Evolutionary conservation across 2,888 invertebrate species (phyloP).

Genomic region (Drosophila borealis): DNA sequence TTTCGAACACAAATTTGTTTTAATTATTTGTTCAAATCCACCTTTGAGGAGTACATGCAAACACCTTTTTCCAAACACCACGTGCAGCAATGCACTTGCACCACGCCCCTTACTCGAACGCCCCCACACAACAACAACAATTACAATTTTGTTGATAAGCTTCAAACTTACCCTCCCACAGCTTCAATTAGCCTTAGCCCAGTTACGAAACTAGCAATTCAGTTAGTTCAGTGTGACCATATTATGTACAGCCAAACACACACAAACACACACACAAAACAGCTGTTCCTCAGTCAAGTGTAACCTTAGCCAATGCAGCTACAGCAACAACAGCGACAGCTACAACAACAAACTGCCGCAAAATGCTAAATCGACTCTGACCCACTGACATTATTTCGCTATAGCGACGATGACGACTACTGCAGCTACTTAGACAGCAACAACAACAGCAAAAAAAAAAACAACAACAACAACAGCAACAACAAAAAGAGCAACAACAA

Average conservation of each 20-base stretch:
- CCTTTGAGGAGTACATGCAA: too few relatives aligned
- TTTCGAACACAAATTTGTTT: constrained; percentile 18
- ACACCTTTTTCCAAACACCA: too few relatives aligned
- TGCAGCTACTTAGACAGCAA: constrained; percentile 42
- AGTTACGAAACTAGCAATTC: constrained; percentile 32
- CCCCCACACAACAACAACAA: constrained; percentile 6
- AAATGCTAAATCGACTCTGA: constrained; percentile 83
- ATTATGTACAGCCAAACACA: constrained; percentile 8
- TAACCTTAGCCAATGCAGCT: constrained; percentile 57
- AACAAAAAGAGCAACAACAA: constrained; percentile 12
- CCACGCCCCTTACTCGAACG: constrained; percentile 15
- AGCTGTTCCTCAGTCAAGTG: constrained; percentile 59
- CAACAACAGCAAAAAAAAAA: constrained; percentile 10
- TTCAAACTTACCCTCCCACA: constrained; percentile 8
- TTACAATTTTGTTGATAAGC: constrained; percentile 23
- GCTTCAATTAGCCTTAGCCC: constrained; percentile 53
- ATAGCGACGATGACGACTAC: constrained; percentile 46
- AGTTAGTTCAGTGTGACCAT: constrained; percentile 45
- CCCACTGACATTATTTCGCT: constrained; percentile 84
- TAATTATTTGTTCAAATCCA: background rate
- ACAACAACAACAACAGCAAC: constrained; percentile 3
- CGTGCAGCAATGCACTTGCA: too few relatives aligned
- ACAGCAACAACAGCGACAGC: constrained; percentile 20
- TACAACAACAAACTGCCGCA: constrained; percentile 36
- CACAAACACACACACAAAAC: constrained; percentile 24